Percentiles rank a stretch among this genome's conserved stretches.
Conservation (phyloP, 2,797 vertebrate genomes). For the Hydrolagus colliei region DNA sequence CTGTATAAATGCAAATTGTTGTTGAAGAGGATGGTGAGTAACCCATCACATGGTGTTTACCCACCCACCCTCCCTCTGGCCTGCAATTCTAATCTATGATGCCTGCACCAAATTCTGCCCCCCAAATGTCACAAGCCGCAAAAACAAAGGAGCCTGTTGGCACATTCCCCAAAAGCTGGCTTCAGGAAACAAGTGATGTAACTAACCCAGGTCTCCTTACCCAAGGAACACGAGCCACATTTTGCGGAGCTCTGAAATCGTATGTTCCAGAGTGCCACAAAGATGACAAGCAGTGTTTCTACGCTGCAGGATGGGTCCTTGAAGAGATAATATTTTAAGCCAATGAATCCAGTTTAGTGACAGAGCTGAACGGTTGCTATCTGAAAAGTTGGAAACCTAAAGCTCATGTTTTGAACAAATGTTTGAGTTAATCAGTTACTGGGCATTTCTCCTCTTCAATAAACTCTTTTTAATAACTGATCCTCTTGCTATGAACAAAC, state of each 20-base stretch:
- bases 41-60: too few relatives aligned
- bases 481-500: not conserved
- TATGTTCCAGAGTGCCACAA: not conserved
- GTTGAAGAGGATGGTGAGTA: too few relatives aligned
- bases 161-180: not conserved
- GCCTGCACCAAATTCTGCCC: too few relatives aligned
- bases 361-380: not conserved
- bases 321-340: conserved; percentile 1
- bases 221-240: not conserved
- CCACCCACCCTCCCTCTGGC: too few relatives aligned
- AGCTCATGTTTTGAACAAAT: not conserved
- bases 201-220: not conserved
- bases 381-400: not conserved
- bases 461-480: not conserved
- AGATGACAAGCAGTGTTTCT: not conserved
- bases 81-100: too few relatives aligned
- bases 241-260: not conserved
- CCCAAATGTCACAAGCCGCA: too few relatives aligned
- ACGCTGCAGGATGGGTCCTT: not conserved
- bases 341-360: conserved; percentile 7
- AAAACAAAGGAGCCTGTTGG: not conserved
- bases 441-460: not conserved
- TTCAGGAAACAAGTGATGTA: not conserved
- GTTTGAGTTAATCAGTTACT: conserved; percentile 15
- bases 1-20: too few relatives aligned